Evolutionary conservation across 2,797 vertebrate species (phyloP).

Genomic region (Dendrocincla fuliginosa): DNA sequence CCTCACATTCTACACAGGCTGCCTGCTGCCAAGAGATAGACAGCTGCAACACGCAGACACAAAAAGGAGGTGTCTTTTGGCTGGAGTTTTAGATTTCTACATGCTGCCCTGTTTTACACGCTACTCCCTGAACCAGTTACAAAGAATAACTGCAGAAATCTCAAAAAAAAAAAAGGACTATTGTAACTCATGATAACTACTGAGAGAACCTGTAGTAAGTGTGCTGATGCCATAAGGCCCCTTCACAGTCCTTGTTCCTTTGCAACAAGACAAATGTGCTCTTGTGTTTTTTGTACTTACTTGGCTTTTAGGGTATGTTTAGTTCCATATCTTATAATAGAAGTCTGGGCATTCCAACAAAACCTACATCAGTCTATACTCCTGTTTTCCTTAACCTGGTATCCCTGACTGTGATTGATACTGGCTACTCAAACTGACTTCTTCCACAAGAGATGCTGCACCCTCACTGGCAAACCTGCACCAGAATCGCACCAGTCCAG

Average conservation of each 20-base stretch:
- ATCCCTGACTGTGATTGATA: not conserved
- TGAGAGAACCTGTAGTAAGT: not conserved
- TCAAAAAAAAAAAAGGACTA: not conserved
- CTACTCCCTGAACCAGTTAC: not conserved
- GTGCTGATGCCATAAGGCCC: not conserved
- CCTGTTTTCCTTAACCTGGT: not conserved
- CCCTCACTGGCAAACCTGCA: not conserved
- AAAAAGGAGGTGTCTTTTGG: slow-evolving; percentile 40
- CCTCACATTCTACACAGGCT: slow-evolving; percentile 20
- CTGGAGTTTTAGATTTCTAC: slow-evolving; percentile 33
- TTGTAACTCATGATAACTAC: not conserved
- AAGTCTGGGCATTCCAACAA: not conserved
- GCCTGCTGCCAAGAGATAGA: slow-evolving; percentile 63
- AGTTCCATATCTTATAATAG: not conserved
- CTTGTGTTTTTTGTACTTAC: not conserved
- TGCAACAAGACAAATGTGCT: not conserved
- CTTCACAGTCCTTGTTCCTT: not conserved
- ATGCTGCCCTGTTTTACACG: not conserved
- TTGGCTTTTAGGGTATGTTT: not conserved
- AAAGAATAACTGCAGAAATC: slow-evolving; percentile 35
- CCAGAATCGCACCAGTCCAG: slow-evolving; percentile 4
- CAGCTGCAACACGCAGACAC: slow-evolving; percentile 51
- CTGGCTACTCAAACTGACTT: not conserved
- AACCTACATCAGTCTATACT: not conserved
- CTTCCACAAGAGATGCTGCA: not conserved